Conservation (phyloP, 2,113 vertebrate genomes). For the Pygoscelis adeliae region DNA sequence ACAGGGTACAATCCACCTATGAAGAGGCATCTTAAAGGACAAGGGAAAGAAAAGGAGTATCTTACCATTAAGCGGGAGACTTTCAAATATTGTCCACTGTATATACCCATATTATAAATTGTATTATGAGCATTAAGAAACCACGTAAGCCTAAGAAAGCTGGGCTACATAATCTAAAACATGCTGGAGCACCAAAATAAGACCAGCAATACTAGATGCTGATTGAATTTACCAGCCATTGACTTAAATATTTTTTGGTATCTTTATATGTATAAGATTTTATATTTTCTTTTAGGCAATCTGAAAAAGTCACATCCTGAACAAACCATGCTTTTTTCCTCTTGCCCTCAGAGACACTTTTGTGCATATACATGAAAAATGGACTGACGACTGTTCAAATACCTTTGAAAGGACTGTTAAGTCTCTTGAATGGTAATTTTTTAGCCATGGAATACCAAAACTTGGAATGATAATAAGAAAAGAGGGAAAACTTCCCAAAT, state of each 20-base stretch:
- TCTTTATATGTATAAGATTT: neutral
- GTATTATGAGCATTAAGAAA: neutral
- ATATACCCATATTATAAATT: neutral
- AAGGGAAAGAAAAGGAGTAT: neutral
- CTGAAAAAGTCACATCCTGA: neutral
- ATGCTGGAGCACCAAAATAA: neutral
- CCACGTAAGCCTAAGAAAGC: rapidly evolving
- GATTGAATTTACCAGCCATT: neutral
- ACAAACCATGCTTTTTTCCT: neutral
- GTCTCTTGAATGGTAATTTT: neutral
- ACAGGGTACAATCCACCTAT: neutral
- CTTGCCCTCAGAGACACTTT: neutral
- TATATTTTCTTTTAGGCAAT: neutral
- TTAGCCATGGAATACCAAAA: neutral
- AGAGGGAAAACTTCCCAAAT: neutral
- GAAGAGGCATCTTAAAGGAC: neutral
- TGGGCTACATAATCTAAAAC: neutral
- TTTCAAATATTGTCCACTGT: neutral
- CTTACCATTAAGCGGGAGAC: neutral
- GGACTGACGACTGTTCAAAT: neutral
- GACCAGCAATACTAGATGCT: neutral
- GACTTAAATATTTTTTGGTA: neutral
- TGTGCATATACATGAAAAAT: neutral
- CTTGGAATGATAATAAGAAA: neutral
- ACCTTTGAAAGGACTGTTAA: neutral